Evolutionary conservation across 2,888 invertebrate species (phyloP), one percentile per base, ranked within the genome.

Genomic region (Taphrorychus bicolor): DNA sequence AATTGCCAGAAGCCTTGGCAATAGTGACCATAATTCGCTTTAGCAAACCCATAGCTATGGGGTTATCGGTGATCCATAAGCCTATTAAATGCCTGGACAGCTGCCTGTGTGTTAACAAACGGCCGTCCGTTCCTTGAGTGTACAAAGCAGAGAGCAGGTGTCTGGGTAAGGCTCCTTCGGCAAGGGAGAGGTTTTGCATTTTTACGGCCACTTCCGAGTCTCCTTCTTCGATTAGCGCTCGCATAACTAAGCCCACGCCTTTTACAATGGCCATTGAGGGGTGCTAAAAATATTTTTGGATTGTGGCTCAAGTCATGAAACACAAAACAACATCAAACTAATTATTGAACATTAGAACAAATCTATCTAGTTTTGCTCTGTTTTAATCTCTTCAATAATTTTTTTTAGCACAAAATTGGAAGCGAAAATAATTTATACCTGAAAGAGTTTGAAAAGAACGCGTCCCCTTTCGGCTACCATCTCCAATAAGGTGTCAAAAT

Each of bases 241-340:
- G 89, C 91, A 98, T 94, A 53, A 99, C 94, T 59, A 99, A 85
- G 0, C 99, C 98, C 0, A 98, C 98, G 41, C 98, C 98, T 84
- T 99, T 98, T 1, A 99, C 95, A 71, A 99, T 95, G 0, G 99
- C 98, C 86, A 98, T 88, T 2, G 98, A 98, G 1, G 97, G 97
- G 85, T 98, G 97, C 90, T 95, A 7, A 16, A 57, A 32, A 57
- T 2, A 11, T 54, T 42, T 42, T 45, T 45, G n/a, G n/a, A n/a
- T n/a, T n/a, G n/a, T n/a, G n/a, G n/a, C n/a, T n/a, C n/a, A n/a
- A n/a, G n/a, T n/a, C n/a, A n/a, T n/a, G n/a, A n/a, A n/a, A n/a
- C n/a, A n/a, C n/a, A n/a, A n/a, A n/a, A n/a, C n/a, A n/a, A n/a
- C n/a, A n/a, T n/a, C n/a, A n/a, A n/a, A n/a, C n/a, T n/a, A n/a